These are phyloP conservation scores for Pseudochirops corinnae DNA, from an alignment of 2,797 vertebrate species.

Conservation along the genomic window DNA sequence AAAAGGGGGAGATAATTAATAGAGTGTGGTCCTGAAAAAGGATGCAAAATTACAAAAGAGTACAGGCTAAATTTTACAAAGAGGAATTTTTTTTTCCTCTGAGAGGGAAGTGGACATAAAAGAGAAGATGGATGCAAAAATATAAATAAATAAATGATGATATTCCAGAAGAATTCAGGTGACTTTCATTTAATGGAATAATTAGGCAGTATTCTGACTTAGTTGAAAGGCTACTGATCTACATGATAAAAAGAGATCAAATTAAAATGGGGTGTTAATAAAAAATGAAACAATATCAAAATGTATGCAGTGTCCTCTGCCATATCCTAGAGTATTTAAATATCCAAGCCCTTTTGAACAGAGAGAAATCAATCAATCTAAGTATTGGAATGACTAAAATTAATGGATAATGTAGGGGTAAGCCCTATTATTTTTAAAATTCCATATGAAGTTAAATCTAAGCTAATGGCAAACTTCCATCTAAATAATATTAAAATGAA, in stretches of 20 bases:
- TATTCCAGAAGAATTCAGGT: neutral
- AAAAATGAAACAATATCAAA: conserved; percentile 36
- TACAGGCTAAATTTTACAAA: neutral
- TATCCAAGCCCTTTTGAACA: neutral
- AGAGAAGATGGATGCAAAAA: neutral
- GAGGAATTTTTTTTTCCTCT: neutral
- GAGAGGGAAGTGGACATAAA: neutral
- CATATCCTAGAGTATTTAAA: neutral
- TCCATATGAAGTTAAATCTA: neutral
- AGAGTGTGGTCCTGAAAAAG: neutral
- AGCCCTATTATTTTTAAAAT: neutral
- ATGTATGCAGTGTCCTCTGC: neutral
- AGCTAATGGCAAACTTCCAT: neutral
- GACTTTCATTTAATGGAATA: conserved; percentile 34
- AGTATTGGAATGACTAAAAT: neutral
- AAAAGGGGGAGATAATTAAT: neutral
- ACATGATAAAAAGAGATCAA: conserved; percentile 24
- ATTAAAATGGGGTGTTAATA: neutral
- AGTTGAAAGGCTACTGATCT: neutral
- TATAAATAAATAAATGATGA: neutral
- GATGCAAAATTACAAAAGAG: neutral
- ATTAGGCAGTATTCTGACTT: conserved; percentile 5
- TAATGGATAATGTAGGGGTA: neutral
- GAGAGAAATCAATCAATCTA: neutral
- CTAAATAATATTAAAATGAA: neutral